Percentiles rank a stretch among this genome's conserved stretches.
Conservation (phyloP, 37 sponge, comb jelly and placozoan genomes). For the Cladorhizidae sp. region DNA sequence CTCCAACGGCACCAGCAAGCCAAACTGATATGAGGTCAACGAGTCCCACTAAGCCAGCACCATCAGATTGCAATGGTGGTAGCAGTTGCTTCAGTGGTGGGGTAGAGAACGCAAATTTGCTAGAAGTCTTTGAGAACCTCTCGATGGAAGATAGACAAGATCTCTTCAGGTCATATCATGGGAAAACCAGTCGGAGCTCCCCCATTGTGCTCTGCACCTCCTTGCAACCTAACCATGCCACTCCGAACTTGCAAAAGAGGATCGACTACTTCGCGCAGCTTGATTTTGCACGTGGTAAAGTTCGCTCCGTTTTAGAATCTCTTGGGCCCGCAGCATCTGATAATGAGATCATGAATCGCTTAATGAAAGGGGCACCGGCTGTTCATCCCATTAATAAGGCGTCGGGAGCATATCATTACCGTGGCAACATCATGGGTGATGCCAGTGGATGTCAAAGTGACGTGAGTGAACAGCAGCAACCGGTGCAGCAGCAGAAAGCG, state of each 20-base stretch:
- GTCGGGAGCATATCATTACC: neutral
- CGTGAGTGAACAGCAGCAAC: no score
- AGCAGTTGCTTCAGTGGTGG: neutral
- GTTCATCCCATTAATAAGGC: neutral
- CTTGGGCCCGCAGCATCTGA: slow-evolving; percentile 41
- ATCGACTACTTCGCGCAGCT: slow-evolving; percentile 43
- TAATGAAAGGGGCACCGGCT: neutral
- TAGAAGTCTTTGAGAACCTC: no score
- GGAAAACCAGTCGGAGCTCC: no score
- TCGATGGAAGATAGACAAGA: no score
- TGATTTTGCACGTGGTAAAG: slow-evolving; percentile 37
- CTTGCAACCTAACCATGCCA: neutral
- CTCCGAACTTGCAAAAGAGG: neutral
- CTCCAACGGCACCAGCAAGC: neutral
- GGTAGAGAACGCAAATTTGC: neutral
- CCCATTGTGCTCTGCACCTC: neutral
- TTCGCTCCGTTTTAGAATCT: slow-evolving; percentile 44
- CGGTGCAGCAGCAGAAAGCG: neutral
- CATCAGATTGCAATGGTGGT: no score
- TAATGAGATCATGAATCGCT: slow-evolving; percentile 44
- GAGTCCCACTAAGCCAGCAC: no score
- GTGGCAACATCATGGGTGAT: neutral
- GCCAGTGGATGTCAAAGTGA: no score
- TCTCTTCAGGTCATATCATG: no score
- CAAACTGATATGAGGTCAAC: no score